These are phyloP conservation scores for Scleropages formosus DNA, from an alignment of 2,797 vertebrate genomes.

Conservation along the genomic window DNA sequence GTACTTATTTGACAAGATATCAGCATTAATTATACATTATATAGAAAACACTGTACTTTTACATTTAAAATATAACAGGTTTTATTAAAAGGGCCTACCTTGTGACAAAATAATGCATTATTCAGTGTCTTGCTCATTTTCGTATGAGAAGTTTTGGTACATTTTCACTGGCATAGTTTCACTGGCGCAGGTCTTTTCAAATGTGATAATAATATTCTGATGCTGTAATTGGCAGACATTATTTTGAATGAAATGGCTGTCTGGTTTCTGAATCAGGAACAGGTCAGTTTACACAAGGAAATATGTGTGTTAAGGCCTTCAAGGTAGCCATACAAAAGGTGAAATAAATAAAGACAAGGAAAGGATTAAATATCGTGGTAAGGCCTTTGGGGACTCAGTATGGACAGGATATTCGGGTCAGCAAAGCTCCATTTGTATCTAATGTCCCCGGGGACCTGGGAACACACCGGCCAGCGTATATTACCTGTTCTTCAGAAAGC, in stretches of 20 bases:
- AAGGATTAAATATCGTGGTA: conserved; percentile 57
- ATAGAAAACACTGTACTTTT: too few relatives aligned
- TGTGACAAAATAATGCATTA: too few relatives aligned
- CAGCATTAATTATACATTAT: too few relatives aligned
- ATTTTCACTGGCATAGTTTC: background rate
- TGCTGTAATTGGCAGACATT: conserved; percentile 59
- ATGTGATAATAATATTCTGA: conserved; percentile 44
- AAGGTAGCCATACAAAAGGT: conserved; percentile 57
- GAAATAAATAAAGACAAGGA: conserved; percentile 66
- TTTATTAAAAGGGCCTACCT: too few relatives aligned
- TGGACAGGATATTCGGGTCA: conserved; percentile 73
- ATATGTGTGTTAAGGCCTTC: conserved; percentile 62
- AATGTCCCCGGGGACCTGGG: conserved; percentile 61
- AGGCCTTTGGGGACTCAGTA: conserved; percentile 67
- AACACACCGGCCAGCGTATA: conserved; percentile 65
- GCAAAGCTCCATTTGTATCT: conserved; percentile 74
- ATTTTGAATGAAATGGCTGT: conserved; percentile 63
- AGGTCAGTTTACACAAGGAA: conserved; percentile 64
- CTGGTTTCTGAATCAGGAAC: conserved; percentile 45
- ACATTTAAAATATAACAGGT: too few relatives aligned
- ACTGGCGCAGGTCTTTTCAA: background rate
- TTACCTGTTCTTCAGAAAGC: conserved; percentile 66
- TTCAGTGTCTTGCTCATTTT: too few relatives aligned
- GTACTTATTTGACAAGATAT: too few relatives aligned
- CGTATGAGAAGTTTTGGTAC: too few relatives aligned